Percentiles rank a stretch among this genome's conserved stretches.
These are phyloP conservation scores for Leucoptera coffeella DNA, from an alignment of 2,888 invertebrate genomes.

Conservation along the genomic window DNA sequence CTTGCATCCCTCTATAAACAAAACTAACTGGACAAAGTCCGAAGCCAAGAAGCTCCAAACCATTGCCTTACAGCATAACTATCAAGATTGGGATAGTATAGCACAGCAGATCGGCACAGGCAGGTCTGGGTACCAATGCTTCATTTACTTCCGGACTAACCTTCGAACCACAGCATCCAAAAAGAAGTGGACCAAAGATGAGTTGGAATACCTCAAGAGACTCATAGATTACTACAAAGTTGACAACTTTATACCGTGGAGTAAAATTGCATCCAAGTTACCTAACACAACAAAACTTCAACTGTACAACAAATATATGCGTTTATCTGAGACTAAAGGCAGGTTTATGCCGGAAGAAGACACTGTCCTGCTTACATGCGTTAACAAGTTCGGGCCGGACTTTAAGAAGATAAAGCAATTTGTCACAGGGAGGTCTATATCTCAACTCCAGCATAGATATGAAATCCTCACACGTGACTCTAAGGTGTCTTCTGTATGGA, in stretches of 20 bases:
- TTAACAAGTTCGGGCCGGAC: conserved; percentile 55
- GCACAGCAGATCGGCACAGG: conserved; percentile 48
- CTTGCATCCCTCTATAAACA: conserved; percentile 63
- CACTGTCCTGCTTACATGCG: conserved; percentile 54
- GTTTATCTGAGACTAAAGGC: conserved; percentile 44
- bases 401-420: conserved; percentile 53
- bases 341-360: conserved; percentile 64
- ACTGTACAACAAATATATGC: conserved; percentile 53
- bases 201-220: conserved; percentile 59
- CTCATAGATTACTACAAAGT: conserved; percentile 58
- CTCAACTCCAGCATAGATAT: conserved; percentile 58
- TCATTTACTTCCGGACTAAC: conserved; percentile 57
- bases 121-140: conserved; percentile 65
- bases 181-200: conserved; percentile 59
- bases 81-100: too few relatives aligned
- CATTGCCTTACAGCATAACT: conserved; percentile 20
- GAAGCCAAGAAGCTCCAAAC: conserved; percentile 20
- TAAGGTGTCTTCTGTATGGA: conserved; percentile 48
- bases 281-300: conserved; percentile 59
- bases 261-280: conserved; percentile 58
- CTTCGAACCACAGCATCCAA: conserved; percentile 18
- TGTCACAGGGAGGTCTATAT: conserved; percentile 55
- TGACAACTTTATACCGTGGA: conserved; percentile 70
- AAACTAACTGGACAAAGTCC: conserved; percentile 17
- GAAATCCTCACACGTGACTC: conserved; percentile 31